phyloP scores from a whole-genome alignment of 1,140 invertebrate genomes.

The Nephotettix cincticeps region DNA sequence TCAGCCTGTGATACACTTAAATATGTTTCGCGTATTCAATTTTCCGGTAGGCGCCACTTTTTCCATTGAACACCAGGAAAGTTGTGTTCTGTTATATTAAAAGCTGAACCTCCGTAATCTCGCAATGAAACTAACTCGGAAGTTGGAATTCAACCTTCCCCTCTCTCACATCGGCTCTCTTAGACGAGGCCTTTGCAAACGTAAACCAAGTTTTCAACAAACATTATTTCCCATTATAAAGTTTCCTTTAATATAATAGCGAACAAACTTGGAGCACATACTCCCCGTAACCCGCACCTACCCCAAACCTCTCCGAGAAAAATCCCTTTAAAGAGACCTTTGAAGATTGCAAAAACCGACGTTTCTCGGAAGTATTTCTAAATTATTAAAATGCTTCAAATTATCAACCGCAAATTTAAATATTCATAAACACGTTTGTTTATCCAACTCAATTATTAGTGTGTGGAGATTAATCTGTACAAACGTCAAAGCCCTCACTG shows the following conservation, averaged over 20 bases:
- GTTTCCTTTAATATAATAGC: constrained; percentile 30
- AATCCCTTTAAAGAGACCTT: too few species aligned
- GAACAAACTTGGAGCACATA: constrained; percentile 14
- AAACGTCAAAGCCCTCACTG: too few species aligned
- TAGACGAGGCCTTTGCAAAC: constrained; percentile 21
- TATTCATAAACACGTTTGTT: too few species aligned
- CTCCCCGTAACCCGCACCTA: background rate
- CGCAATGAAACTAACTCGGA: background rate
- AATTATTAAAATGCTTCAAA: too few species aligned
- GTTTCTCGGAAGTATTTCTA: too few species aligned
- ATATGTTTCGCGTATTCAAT: constrained; percentile 4
- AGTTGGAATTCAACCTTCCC: background rate
- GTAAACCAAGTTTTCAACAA: constrained; percentile 21
- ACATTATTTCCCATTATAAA: constrained; percentile 33
- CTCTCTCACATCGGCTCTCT: background rate
- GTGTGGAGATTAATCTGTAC: too few species aligned
- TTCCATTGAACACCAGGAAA: background rate
- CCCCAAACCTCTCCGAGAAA: too few species aligned
- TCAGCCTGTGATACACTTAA: background rate
- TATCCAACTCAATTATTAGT: too few species aligned
- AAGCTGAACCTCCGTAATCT: background rate
- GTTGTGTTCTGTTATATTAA: background rate
- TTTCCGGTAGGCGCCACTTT: background rate
- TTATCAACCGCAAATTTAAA: too few species aligned
- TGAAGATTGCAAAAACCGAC: too few species aligned